Evolutionary conservation across 2,888 invertebrate species (phyloP).

Genomic region (Blomia tropicalis): DNA sequence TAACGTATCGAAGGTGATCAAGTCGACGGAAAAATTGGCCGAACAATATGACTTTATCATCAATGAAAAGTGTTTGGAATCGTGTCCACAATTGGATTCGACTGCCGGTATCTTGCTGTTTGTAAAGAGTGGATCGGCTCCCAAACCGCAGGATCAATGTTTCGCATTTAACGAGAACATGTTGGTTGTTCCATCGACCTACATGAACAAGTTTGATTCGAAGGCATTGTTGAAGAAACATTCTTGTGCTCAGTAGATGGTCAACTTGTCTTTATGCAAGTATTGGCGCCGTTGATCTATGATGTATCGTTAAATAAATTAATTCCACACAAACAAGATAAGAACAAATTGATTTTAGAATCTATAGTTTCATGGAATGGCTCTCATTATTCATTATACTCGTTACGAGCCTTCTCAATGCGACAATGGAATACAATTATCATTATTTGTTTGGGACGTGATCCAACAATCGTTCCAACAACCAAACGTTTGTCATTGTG

Average conservation of each 20-base stretch:
- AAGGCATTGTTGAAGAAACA: constrained; percentile 2
- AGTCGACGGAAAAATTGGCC: not conserved
- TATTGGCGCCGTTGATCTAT: too few relatives aligned
- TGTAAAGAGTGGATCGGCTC: not conserved
- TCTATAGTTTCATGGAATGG: too few relatives aligned
- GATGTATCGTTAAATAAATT: too few relatives aligned
- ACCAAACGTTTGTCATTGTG: too few relatives aligned
- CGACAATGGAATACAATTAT: too few relatives aligned
- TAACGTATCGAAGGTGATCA: constrained; percentile 1
- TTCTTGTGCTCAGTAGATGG: not conserved
- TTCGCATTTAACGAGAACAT: not conserved
- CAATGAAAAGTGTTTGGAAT: constrained; percentile 1
- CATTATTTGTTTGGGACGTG: too few relatives aligned
- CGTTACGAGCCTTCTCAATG: too few relatives aligned
- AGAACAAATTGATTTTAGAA: too few relatives aligned
- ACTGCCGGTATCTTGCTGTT: not conserved
- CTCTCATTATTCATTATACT: too few relatives aligned
- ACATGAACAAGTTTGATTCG: constrained; percentile 1
- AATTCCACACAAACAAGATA: too few relatives aligned
- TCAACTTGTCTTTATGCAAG: too few relatives aligned
- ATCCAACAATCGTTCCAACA: too few relatives aligned
- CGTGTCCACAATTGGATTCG: constrained; percentile 9
- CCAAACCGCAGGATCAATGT: not conserved
- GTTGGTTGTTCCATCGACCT: constrained; percentile 1
- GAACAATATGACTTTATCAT: constrained; percentile 3